Evolutionary conservation across 2,797 vertebrate species (phyloP).

Genomic region (Acanthurus tractus): DNA sequence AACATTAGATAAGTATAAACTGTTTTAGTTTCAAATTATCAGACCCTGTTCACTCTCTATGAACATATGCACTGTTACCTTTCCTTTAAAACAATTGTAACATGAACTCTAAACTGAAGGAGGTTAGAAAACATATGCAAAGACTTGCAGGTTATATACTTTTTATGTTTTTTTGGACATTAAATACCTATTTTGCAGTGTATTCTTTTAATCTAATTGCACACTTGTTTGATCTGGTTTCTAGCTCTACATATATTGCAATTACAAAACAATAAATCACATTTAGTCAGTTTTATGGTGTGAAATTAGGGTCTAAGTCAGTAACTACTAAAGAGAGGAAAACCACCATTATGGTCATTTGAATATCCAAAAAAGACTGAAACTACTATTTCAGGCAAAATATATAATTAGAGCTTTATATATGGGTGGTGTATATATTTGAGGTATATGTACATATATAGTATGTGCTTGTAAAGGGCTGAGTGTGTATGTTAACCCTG

Average conservation of each 20-base stretch:
- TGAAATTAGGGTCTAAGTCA: conserved; percentile 15
- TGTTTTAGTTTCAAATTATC: background rate
- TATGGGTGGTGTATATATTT: background rate
- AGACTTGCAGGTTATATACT: no score
- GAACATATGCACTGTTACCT: background rate
- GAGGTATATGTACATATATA: background rate
- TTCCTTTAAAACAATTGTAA: no score
- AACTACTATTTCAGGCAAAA: background rate
- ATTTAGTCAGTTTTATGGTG: conserved; percentile 6
- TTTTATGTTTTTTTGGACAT: no score
- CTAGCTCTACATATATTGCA: background rate
- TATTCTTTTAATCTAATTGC: no score
- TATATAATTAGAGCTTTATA: background rate
- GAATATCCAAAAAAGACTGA: conserved; percentile 1
- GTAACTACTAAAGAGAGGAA: conserved; percentile 21
- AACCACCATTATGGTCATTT: conserved; percentile 39
- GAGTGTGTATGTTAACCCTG: background rate
- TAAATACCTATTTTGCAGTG: no score
- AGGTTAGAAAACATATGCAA: no score
- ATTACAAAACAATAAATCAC: background rate
- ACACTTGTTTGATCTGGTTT: background rate
- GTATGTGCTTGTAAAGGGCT: background rate
- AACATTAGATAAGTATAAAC: background rate
- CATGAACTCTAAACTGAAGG: no score
- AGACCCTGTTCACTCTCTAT: background rate